phyloP scores from a whole-genome alignment of 2,113 vertebrate species.

The Odontophorus gujanensis region DNA sequence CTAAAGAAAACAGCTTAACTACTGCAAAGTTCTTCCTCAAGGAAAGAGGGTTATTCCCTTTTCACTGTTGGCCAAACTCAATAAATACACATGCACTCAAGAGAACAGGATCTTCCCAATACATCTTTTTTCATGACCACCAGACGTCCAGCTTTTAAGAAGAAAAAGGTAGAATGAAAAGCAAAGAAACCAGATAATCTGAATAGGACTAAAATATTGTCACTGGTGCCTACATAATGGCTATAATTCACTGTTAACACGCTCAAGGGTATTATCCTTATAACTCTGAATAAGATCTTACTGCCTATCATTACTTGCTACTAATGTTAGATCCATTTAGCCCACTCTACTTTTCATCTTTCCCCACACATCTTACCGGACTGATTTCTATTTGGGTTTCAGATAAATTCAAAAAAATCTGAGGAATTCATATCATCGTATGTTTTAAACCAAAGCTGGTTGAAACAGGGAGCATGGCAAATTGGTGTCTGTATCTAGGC shows the following conservation, averaged over 20 bases:
- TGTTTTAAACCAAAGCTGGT: slow-evolving; percentile 53
- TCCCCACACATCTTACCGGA: slow-evolving; percentile 18
- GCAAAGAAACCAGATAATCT: slow-evolving; percentile 24
- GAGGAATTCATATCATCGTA: slow-evolving; percentile 38
- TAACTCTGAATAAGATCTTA: slow-evolving; percentile 3
- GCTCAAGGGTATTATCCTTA: slow-evolving; percentile 37
- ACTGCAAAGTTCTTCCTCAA: background rate
- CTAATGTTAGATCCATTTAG: slow-evolving; percentile 35
- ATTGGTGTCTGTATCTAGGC: background rate
- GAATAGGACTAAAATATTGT: slow-evolving; percentile 38
- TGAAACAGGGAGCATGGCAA: slow-evolving; percentile 14
- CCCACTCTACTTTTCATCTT: slow-evolving; percentile 3
- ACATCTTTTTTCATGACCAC: background rate
- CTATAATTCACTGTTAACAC: slow-evolving; percentile 48
- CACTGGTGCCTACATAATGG: slow-evolving; percentile 30
- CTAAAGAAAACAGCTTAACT: background rate
- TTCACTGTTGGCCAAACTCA: background rate
- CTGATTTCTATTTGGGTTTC: slow-evolving; percentile 44
- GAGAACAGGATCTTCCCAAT: background rate
- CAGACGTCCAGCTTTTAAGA: slow-evolving; percentile 35
- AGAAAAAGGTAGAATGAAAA: background rate
- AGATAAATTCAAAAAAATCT: slow-evolving; percentile 40
- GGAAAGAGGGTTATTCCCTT: background rate
- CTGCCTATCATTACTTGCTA: slow-evolving; percentile 6
- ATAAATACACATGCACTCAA: background rate